Percentiles rank a stretch among this genome's conserved stretches.
Evolutionary conservation across 2,797 vertebrate species (phyloP).

Genomic region (Spinibarbus caldwelli): DNA sequence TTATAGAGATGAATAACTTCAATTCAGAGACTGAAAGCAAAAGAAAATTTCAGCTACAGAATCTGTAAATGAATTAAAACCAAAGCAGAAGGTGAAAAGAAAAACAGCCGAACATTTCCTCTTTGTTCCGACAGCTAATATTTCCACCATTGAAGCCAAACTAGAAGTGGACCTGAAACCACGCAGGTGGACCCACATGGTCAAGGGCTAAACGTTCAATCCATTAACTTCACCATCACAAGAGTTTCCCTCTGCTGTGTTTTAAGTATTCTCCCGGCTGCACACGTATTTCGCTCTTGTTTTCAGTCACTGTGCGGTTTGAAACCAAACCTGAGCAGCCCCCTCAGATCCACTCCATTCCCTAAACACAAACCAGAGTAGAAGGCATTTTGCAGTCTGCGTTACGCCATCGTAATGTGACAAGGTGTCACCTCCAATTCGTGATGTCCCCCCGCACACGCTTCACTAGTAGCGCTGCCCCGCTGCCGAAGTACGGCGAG

Average conservation of each 20-base stretch:
- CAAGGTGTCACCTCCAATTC: constrained; percentile 46
- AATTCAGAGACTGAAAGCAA: background rate
- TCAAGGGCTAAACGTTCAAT: constrained; percentile 14
- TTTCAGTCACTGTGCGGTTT: background rate
- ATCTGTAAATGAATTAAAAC: background rate
- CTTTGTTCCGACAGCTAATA: background rate
- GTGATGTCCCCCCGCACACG: background rate
- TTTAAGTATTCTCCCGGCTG: background rate
- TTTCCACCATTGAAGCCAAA: constrained; percentile 3
- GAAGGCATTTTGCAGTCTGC: constrained; percentile 15
- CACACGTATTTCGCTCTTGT: background rate
- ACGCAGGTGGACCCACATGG: background rate
- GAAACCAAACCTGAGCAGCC: constrained; percentile 35
- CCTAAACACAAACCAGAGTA: constrained; percentile 21
- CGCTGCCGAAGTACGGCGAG: background rate
- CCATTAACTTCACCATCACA: constrained; percentile 12
- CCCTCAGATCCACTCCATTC: constrained; percentile 22
- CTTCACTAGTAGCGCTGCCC: background rate
- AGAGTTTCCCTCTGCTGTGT: background rate
- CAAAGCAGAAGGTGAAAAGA: background rate
- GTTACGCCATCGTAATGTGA: constrained; percentile 37
- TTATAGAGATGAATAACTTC: background rate
- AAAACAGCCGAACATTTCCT: background rate
- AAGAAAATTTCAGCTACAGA: too few species aligned
- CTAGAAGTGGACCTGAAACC: background rate